A percentile compares a stretch with the other conserved stretches of the same genome.
Conservation (phyloP, 2,113 vertebrate genomes). For the Mesitornis unicolor region DNA sequence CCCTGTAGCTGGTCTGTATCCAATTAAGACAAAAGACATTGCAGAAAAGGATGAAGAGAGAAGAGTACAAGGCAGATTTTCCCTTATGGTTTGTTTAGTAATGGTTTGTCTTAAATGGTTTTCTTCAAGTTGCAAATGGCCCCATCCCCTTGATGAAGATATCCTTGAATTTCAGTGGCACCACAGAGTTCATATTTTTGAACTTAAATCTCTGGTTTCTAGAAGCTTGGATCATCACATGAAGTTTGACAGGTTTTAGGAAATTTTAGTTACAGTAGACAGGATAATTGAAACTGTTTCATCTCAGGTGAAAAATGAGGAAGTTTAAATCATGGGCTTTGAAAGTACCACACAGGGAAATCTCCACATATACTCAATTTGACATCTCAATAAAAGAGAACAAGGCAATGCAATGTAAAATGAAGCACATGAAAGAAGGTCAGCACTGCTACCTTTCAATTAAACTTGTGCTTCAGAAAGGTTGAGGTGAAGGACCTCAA, state of each 20-base stretch:
- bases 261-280: constrained; percentile 15
- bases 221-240: not conserved
- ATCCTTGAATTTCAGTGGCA: not conserved
- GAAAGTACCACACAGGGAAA: constrained; percentile 30
- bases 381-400: constrained; percentile 45
- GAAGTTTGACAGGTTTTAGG: constrained; percentile 23
- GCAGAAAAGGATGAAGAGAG: not conserved
- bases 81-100: not conserved
- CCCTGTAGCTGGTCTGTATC: not conserved
- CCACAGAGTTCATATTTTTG: not conserved
- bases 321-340: constrained; percentile 15
- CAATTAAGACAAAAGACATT: not conserved
- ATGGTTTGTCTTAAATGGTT: not conserved
- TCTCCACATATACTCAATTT: constrained; percentile 2
- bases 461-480: constrained; percentile 39
- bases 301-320: constrained; percentile 43
- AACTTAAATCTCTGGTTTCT: not conserved
- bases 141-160: not conserved
- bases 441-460: constrained; percentile 47
- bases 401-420: constrained; percentile 25
- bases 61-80: not conserved
- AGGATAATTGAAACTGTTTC: not conserved
- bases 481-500: constrained; percentile 40
- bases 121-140: not conserved
- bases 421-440: constrained; percentile 20